Evolutionary conservation across 1,140 invertebrate genomes (phyloP).

Genomic region (Sycophila sp.): DNA sequence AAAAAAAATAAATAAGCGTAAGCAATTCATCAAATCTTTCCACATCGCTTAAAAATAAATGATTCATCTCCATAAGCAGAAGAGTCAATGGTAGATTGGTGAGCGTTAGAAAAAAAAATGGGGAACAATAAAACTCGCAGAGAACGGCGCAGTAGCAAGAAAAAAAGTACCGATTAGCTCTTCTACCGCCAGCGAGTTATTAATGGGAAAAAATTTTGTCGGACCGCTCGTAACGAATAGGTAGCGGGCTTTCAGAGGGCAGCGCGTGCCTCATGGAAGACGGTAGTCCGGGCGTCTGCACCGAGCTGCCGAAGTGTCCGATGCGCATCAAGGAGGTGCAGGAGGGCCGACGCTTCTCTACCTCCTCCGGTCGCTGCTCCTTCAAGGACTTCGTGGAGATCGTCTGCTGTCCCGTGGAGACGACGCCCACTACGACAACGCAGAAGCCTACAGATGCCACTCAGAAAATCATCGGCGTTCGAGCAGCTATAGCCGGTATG

Average conservation of each 20-base stretch:
- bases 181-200: not conserved
- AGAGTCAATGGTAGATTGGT: no score
- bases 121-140: slow-evolving; percentile 2
- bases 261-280: slow-evolving; percentile 48
- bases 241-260: slow-evolving; percentile 51
- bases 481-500: no score
- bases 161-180: not conserved
- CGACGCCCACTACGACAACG: not conserved
- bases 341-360: slow-evolving; percentile 42
- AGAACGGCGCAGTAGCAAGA: not conserved
- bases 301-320: slow-evolving; percentile 51
- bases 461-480: no score
- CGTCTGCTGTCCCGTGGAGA: slow-evolving; percentile 53
- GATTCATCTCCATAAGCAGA: no score
- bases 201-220: no score
- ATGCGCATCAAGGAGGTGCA: slow-evolving; percentile 46
- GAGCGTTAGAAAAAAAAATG: not conserved
- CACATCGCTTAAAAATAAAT: no score
- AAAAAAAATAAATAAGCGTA: not conserved
- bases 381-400: slow-evolving; percentile 51
- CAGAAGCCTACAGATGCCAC: not conserved
- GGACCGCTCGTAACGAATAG: no score
- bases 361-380: slow-evolving; percentile 49
- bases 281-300: slow-evolving; percentile 49
- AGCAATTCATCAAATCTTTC: no score